Evolutionary conservation across 2,888 invertebrate species (phyloP).

Genomic region (Drosophila seclusa): DNA sequence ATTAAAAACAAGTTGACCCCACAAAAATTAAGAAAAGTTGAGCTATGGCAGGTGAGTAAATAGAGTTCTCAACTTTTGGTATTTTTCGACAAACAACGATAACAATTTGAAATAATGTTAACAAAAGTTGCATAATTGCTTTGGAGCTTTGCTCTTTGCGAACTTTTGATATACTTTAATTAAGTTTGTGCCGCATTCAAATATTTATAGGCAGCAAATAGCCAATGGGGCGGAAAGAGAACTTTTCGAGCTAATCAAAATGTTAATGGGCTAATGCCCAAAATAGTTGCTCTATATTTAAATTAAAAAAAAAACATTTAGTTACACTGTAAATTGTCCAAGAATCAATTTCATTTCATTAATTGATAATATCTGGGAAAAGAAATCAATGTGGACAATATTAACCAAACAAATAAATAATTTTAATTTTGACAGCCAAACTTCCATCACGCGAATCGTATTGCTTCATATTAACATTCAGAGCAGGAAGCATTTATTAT

Average conservation of each 20-base stretch:
- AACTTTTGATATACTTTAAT: conserved; percentile 60
- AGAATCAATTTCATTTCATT: not conserved
- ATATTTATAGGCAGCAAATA: conserved; percentile 59
- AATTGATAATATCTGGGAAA: too few species aligned
- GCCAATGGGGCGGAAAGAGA: conserved; percentile 31
- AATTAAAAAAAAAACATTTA: conserved; percentile 11
- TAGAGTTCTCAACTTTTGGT: conserved; percentile 50
- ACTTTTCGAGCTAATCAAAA: conserved; percentile 37
- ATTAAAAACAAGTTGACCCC: conserved; percentile 39
- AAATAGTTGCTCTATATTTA: conserved; percentile 60
- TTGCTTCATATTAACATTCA: not conserved
- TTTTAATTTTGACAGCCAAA: not conserved
- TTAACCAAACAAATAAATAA: not conserved
- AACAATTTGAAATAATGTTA: conserved; percentile 46
- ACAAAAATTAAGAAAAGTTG: conserved; percentile 36
- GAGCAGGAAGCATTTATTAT: not conserved
- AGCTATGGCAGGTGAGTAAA: conserved; percentile 70
- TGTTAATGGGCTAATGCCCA: conserved; percentile 60
- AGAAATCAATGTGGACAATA: not conserved
- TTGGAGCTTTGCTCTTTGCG: conserved; percentile 51
- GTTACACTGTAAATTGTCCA: not conserved
- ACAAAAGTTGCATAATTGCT: conserved; percentile 62
- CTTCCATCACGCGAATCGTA: not conserved
- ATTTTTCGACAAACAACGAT: conserved; percentile 19
- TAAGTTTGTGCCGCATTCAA: conserved; percentile 52